Conservation (phyloP, 1,140 invertebrate genomes). For the Papilio dardanus region DNA sequence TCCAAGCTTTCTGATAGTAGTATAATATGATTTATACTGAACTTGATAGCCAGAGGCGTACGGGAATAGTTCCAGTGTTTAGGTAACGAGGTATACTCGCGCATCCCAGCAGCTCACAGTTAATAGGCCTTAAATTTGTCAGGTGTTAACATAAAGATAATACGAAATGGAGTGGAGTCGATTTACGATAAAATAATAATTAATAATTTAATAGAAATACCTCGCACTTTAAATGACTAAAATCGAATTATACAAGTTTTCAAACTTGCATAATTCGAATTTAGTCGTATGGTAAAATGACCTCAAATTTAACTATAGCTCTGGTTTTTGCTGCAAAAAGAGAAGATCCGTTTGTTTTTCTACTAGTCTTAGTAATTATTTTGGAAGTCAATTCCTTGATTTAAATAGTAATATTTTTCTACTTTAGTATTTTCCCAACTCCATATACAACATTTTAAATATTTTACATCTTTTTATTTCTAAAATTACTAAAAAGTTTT, state of each 20-base stretch:
- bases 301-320: no score
- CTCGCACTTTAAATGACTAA: not conserved
- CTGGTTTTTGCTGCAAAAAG: no score
- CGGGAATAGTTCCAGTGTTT: slow-evolving; percentile 26
- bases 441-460: no score
- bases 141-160: slow-evolving; percentile 19
- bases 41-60: slow-evolving; percentile 11
- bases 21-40: slow-evolving; percentile 1
- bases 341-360: no score
- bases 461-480: no score
- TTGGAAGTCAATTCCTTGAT: no score
- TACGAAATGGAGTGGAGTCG: slow-evolving; percentile 10
- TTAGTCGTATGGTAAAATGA: no score
- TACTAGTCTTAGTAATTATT: no score
- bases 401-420: no score
- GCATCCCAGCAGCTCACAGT: not conserved
- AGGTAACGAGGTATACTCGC: not conserved
- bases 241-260: no score
- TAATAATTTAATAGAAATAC: not conserved
- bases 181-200: not conserved
- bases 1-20: no score
- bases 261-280: not conserved
- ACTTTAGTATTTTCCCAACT: no score
- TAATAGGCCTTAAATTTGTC: slow-evolving; percentile 28
- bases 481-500: not conserved